Evolutionary conservation across 2,888 invertebrate genomes (phyloP).

Genomic region (Leucophenga maculata): DNA sequence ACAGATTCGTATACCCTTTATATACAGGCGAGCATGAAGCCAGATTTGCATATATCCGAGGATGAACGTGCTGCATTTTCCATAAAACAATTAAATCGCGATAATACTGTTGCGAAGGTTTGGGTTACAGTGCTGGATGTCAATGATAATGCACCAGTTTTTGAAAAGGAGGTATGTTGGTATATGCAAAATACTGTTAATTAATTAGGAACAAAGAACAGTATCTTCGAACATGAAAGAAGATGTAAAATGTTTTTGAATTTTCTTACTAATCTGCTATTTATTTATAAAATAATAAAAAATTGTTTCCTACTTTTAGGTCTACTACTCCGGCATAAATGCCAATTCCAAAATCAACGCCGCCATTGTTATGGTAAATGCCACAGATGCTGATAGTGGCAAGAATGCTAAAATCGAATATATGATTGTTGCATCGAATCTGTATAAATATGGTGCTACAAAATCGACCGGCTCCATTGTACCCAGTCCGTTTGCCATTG

Average conservation of each 20-base stretch:
- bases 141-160: constrained; percentile 88
- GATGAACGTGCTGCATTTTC: constrained; percentile 73
- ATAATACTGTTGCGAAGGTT: constrained; percentile 82
- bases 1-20: constrained; percentile 82
- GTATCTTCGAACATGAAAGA: too few relatives aligned
- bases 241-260: too few relatives aligned
- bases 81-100: constrained; percentile 73
- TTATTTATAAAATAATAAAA: background rate
- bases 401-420: constrained; percentile 88
- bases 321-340: constrained; percentile 78
- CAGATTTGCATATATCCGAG: constrained; percentile 78
- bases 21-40: constrained; percentile 88
- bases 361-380: constrained; percentile 82
- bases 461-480: constrained; percentile 86
- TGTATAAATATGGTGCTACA: constrained; percentile 84
- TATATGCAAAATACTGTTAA: background rate
- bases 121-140: constrained; percentile 83
- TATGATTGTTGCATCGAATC: constrained; percentile 84
- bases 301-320: constrained; percentile 36
- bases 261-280: background rate
- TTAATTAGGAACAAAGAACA: too few relatives aligned
- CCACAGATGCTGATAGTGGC: constrained; percentile 87
- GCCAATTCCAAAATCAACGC: constrained; percentile 85
- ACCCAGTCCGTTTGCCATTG: constrained; percentile 83
- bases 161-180: constrained; percentile 74